Base-by-base conservation (phyloP, 2,113 vertebrate species). In the Podiceps cristatus region DNA sequence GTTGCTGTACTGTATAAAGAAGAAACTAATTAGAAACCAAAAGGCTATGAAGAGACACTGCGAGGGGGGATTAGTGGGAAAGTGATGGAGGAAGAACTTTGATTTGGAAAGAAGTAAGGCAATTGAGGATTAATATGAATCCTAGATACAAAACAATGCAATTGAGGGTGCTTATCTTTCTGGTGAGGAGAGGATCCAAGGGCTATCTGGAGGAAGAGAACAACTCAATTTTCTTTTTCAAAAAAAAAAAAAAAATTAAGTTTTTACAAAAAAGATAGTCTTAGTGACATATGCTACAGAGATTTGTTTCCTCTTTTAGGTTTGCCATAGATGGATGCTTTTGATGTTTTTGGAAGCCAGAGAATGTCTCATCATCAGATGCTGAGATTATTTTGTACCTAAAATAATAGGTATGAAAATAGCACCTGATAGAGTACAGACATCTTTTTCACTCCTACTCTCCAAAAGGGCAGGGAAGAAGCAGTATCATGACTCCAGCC, bases 391-490 rank as follows among this genome's bases (percentile, higher is more conserved):
- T 72, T 95, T 85, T 87, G 44, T 68, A 94, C 80, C 73, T 87
- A 94, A 94, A 95, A 78, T 85, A 94, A 96, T 93, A 68, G 89
- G 52, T 89, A 64, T 52, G 68, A 95, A 97, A 96, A 85, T 68
- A 96, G 40, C 91, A 84, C 76, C 91, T 84, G 91, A 81, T 59
- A 27, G 37, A 77, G 19, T 20, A 83, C 83, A 94, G 89, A 33
- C 35, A 31, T 95, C 63, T 94, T 89, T 82, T 89, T 74, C 69
- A n/a, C 76, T 91, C 92, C 83, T 69, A 72, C 93, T 49, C 60
- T 55, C 56, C 47, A 52, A 20, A 91, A 81, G 42, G 55, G 12
- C 14, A 18, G 55, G 62, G 67, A 85, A 64, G 40, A 81, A 68
- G 53, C 44, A 31, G 18, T 29, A 58, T 40, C 72, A 53, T 81